These are phyloP conservation scores for Lochmaea capreae DNA, from an alignment of 2,888 invertebrate genomes.

Conservation along the genomic window DNA sequence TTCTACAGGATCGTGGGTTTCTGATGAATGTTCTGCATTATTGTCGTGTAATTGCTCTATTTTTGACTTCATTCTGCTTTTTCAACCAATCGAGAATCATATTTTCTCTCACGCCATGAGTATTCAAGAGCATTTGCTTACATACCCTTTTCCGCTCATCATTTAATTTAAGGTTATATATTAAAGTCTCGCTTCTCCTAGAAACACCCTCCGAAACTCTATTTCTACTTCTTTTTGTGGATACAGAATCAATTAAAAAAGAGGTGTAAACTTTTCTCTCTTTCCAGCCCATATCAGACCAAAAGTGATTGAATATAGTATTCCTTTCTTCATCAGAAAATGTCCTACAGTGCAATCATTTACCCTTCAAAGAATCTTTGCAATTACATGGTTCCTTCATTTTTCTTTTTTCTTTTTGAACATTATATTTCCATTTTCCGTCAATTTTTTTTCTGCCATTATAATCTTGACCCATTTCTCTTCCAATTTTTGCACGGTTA, in stretches of 20 bases:
- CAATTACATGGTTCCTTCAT: not conserved
- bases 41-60: not conserved
- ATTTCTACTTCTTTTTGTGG: not conserved
- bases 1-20: not conserved
- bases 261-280: not conserved
- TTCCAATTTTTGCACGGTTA: not conserved
- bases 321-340: slow-evolving; percentile 9
- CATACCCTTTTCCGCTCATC: not conserved
- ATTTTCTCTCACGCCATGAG: not conserved
- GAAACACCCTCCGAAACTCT: not conserved
- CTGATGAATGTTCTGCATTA: not conserved
- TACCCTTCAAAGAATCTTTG: not conserved
- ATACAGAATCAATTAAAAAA: not conserved
- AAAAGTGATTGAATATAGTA: not conserved
- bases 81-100: not conserved
- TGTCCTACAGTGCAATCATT: not conserved
- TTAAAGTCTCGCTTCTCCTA: not conserved
- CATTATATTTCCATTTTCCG: not conserved
- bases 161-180: not conserved
- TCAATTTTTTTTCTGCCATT: not conserved
- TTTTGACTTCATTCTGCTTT: not conserved
- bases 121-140: not conserved
- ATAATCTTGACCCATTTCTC: not conserved
- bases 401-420: not conserved
- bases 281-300: slow-evolving; percentile 2